Evolutionary conservation across 2,113 vertebrate genomes (phyloP), one percentile per base, ranked within the genome.

Genomic region (Trogon surrucura): DNA sequence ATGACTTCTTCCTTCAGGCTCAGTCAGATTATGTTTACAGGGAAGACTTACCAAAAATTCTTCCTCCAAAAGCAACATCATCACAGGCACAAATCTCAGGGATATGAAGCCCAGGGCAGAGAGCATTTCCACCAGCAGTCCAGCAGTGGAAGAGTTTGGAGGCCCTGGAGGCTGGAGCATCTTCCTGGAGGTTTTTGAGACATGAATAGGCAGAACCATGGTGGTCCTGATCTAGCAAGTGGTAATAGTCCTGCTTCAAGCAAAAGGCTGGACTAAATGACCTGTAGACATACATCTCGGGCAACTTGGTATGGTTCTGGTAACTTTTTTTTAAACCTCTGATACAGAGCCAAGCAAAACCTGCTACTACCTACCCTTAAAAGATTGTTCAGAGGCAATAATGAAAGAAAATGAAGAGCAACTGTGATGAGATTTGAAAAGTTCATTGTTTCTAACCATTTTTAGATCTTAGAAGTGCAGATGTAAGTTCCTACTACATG

Each of bases 81-180:
- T 79, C 57, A 50, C 30, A 67, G 20, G 54, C 36, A 48, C n/a
- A 48, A 45, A 73, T 38, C 60, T 78, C 13, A 47, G 67, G 27
- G 50, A 25, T 20, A 30, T 30, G 20, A 57, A 88, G 30, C n/a
- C 36, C 47, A 29, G 36, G 62, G 48, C 45, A 89, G 62, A 65
- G 58, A 88, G 45, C 17, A 2, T 71, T 89, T 93, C 75, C 69
- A 30, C 62, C 17, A 54, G 22, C 19, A 54, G 32, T 72, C 38
- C 58, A 62, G 23, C 26, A 27, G 51, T 70, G 60, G n/a, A 83
- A 83, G 48, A 23, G 26, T 4, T 88, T 41, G 41, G 41, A 41
- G 38, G 12, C 45, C 11, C 18, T 0, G 0, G 15, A 87, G 25
- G 15, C 0, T 41, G 65, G 47, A 23, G 23, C 53, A n/a, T 58